Conservation (phyloP, 2,888 invertebrate genomes). For the Xylocampa areola region DNA sequence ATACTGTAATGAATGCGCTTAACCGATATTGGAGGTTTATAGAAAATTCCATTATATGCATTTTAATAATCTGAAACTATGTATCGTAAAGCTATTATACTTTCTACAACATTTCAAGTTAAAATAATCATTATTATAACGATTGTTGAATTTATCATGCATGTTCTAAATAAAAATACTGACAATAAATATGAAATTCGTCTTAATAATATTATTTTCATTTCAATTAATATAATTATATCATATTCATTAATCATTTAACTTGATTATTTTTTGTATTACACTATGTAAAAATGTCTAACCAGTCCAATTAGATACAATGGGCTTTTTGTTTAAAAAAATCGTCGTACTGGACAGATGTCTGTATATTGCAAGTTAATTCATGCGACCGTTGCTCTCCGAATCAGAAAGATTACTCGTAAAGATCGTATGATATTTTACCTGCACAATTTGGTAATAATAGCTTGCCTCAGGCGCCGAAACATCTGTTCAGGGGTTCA, state of each 20-base stretch:
- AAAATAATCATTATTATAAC: no score
- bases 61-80: not conserved
- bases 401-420: constrained; percentile 51
- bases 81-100: not conserved
- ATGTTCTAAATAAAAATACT: no score
- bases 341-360: constrained; percentile 7
- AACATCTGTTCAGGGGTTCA: constrained; percentile 80
- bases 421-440: constrained; percentile 76
- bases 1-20: not conserved
- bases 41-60: not conserved
- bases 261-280: not conserved
- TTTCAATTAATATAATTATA: no score
- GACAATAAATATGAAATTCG: no score
- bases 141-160: no score
- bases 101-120: no score
- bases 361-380: constrained; percentile 24
- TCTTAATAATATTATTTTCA: no score
- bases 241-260: not conserved
- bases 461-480: constrained; percentile 61
- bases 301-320: constrained; percentile 9
- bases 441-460: constrained; percentile 76
- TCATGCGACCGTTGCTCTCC: constrained; percentile 56
- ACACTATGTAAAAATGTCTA: not conserved
- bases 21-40: not conserved
- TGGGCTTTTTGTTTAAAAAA: constrained; percentile 8